Evolutionary conservation across 2,797 vertebrate genomes (phyloP), one percentile per base, ranked within the genome.

Genomic region (Spondyliosoma cantharus): DNA sequence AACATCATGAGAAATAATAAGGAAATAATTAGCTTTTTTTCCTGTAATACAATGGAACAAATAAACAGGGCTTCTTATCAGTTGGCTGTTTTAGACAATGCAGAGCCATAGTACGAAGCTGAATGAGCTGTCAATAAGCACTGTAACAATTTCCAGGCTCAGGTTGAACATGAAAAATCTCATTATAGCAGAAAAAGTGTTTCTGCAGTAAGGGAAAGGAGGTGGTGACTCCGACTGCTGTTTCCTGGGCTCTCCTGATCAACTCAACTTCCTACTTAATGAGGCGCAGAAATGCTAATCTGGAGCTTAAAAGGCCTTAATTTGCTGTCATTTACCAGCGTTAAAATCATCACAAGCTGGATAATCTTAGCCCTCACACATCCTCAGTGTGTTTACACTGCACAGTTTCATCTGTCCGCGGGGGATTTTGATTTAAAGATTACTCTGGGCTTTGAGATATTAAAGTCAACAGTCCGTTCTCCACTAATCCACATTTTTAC

Each of bases 401-500:
- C 71, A 7, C 64, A 81, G 80, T 85, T 69, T 89, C 86, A 73
- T 85, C 86, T 87, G 68, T 75, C 87, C 76, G 37, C 14, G 8
- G 86, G 88, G 86, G 87, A 84, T 88, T 92, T 90, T 92, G 91
- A 93, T 92, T 92, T 89, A 85, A 92, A 93, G 93, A 93, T 93
- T 91, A 91, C 81, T 71, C 57, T 16, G 75, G 69, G 86, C 82
- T 89, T 86, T 67, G 65, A 85, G 74, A 90, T 85, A 92, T 93
- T 84, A 91, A 91, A 94, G 92, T 83, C 89, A 92, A 90, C 76
- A 84, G 84, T 73, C 76, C 62, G 48, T 86, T 85, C 71, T 69
- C 24, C 0, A 61, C 85, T 90, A 89, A 93, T 88, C 84, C 79
- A 70, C 74, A 81, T 80, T 88, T 84, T 7, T 9, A 6, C 63